Conservation (phyloP, 1,140 invertebrate genomes). For the Belonocnema kinseyi region DNA sequence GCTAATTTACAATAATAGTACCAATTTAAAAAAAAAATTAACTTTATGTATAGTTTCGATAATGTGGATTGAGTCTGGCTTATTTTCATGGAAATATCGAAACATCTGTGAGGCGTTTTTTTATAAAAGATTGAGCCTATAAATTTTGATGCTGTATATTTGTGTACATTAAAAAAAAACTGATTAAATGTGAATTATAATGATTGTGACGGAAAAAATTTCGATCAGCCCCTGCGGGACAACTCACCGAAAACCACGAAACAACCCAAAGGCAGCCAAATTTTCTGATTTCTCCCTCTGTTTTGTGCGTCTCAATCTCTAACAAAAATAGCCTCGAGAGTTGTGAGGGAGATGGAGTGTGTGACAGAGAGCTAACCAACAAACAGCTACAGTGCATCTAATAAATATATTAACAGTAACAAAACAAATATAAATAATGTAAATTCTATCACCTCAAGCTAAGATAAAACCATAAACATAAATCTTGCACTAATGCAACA, state of each 20-base stretch:
- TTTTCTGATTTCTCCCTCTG: conserved; percentile 72
- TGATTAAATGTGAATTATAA: neutral
- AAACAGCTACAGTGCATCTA: conserved; percentile 77
- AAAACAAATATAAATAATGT: conserved; percentile 74
- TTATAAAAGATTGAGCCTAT: conserved; percentile 42
- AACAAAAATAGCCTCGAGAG: conserved; percentile 74
- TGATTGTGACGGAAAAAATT: conserved; percentile 50
- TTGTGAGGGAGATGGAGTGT: conserved; percentile 73
- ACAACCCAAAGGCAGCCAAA: conserved; percentile 75
- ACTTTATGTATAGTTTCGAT: neutral
- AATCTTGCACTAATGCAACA: conserved; percentile 29
- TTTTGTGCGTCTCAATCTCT: conserved; percentile 73
- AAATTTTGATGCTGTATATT: neutral
- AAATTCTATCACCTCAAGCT: conserved; percentile 63
- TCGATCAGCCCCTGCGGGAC: conserved; percentile 72
- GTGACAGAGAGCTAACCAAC: conserved; percentile 75
- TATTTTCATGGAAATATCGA: conserved; percentile 73
- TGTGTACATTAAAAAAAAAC: conserved; percentile 2
- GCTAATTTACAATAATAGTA: no score
- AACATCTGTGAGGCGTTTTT: conserved; percentile 44
- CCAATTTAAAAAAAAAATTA: neutral
- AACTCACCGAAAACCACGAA: conserved; percentile 74
- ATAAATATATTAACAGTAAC: conserved; percentile 76
- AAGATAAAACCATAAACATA: conserved; percentile 53
- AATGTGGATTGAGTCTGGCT: conserved; percentile 59